phyloP scores from a whole-genome alignment of 2,888 invertebrate species.

The Agrotis puta region DNA sequence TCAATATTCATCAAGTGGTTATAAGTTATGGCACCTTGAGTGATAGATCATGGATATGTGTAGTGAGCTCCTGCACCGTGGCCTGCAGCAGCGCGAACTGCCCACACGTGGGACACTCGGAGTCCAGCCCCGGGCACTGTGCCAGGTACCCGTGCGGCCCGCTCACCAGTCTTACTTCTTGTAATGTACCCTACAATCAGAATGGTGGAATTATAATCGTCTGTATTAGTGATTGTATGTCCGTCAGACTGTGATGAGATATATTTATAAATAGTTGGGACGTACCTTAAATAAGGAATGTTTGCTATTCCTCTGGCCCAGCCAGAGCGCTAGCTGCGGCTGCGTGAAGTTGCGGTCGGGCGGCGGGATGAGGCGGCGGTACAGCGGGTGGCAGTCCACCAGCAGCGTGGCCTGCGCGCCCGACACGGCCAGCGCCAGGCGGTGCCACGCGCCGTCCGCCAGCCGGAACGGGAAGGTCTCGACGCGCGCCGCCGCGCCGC shows the following conservation, averaged over 20 bases:
- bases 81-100: constrained; percentile 96
- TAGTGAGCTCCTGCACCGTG: constrained; percentile 95
- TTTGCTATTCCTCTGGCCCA: constrained; percentile 96
- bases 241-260: not conserved
- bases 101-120: constrained; percentile 97
- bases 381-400: constrained; percentile 96
- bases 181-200: constrained; percentile 94
- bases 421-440: constrained; percentile 95
- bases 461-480: constrained; percentile 97
- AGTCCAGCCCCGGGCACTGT: constrained; percentile 96
- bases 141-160: constrained; percentile 96
- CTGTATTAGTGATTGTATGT: not conserved
- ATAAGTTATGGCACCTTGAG: constrained; percentile 92
- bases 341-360: constrained; percentile 95
- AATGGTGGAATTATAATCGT: not conserved
- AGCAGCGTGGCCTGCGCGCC: constrained; percentile 96
- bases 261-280: not conserved
- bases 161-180: constrained; percentile 96
- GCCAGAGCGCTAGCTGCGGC: constrained; percentile 94
- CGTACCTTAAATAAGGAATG: constrained; percentile 96
- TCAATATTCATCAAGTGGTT: too few species aligned
- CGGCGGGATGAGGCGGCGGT: constrained; percentile 94
- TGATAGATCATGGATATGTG: constrained; percentile 95
- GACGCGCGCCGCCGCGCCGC: constrained; percentile 92
- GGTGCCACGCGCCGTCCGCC: constrained; percentile 97